Conservation (phyloP, 2,888 invertebrate genomes). For the Cataglyphis livida region DNA sequence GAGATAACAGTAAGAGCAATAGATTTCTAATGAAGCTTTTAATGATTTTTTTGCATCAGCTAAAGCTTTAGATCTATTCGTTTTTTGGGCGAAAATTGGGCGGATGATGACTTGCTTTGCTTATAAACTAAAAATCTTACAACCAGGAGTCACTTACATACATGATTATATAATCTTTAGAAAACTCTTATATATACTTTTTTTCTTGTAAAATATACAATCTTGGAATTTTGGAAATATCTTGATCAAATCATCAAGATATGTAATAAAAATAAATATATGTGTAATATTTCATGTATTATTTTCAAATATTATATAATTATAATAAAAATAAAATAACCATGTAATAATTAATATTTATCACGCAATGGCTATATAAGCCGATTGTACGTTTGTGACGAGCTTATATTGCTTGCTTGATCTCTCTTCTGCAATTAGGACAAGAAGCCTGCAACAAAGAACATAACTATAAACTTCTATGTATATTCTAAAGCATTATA, state of each 20-base stretch:
- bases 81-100: not conserved
- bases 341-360: constrained; percentile 4
- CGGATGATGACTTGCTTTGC: not conserved
- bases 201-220: not conserved
- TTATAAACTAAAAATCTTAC: not conserved
- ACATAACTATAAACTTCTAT: not conserved
- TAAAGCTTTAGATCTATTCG: not conserved
- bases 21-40: not conserved
- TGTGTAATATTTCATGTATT: not conserved
- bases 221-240: not conserved
- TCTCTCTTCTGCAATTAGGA: constrained; percentile 43
- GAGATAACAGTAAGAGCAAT: not conserved
- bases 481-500: not conserved
- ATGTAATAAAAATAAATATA: not conserved
- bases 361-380: constrained; percentile 12
- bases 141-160: not conserved
- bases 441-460: constrained; percentile 46
- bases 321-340: not conserved
- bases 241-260: not conserved
- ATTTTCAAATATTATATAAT: not conserved
- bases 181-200: not conserved
- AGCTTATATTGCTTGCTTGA: constrained; percentile 6
- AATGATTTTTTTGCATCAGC: not conserved
- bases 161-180: not conserved
- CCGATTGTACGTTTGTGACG: not conserved